Conservation (phyloP, 2,797 vertebrate genomes). For the Gadopsis bispinosus region DNA sequence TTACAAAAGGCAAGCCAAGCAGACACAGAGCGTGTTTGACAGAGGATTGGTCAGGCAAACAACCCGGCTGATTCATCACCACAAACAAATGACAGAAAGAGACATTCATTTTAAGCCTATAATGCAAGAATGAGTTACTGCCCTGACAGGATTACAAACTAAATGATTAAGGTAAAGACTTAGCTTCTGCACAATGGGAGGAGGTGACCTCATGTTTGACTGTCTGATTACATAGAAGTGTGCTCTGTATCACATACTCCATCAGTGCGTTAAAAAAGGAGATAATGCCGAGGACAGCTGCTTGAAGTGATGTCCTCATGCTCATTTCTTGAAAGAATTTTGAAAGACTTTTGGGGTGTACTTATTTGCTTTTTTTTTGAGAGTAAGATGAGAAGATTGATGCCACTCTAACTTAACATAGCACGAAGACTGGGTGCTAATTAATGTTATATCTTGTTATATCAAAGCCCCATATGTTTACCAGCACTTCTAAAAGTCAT, state of each 20-base stretch:
- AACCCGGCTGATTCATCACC: slow-evolving; percentile 53
- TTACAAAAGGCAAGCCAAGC: slow-evolving; percentile 21
- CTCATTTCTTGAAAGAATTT: too few species aligned
- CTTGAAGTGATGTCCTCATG: background rate
- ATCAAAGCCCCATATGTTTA: too few species aligned
- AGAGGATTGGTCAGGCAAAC: slow-evolving; percentile 42
- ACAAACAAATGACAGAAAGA: slow-evolving; percentile 30
- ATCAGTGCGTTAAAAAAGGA: background rate
- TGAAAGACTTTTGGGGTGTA: too few species aligned
- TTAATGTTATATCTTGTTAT: background rate
- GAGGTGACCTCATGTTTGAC: slow-evolving; percentile 31
- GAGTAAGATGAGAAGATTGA: too few species aligned
- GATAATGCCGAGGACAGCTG: background rate
- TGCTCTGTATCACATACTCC: background rate
- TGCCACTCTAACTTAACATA: too few species aligned
- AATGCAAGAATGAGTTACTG: slow-evolving; percentile 6
- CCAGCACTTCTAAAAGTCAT: too few species aligned
- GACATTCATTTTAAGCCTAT: background rate
- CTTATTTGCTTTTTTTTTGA: too few species aligned
- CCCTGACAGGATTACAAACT: slow-evolving; percentile 23
- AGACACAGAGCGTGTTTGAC: slow-evolving; percentile 12
- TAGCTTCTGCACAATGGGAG: slow-evolving; percentile 3
- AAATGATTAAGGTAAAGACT: slow-evolving; percentile 33
- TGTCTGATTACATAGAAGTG: background rate
- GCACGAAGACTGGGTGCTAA: too few species aligned